A percentile compares a stretch with the other conserved stretches of the same genome.
These are phyloP conservation scores for Lynx canadensis DNA, from an alignment of 2,113 vertebrate species.

Conservation along the genomic window DNA sequence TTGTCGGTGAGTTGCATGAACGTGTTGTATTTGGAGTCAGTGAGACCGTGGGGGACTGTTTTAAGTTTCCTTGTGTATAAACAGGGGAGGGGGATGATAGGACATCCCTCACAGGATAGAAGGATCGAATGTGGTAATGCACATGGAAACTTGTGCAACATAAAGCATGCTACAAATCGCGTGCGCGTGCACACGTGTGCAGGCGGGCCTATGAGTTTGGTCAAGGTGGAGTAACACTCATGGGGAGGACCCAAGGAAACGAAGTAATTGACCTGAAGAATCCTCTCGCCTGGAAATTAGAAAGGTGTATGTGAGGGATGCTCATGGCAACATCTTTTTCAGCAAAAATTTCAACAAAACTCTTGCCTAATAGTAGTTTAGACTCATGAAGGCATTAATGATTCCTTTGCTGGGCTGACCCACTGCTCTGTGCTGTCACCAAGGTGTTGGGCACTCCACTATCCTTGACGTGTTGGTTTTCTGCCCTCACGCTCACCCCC, in stretches of 20 bases:
- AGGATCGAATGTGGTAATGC: not conserved
- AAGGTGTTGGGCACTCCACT: not conserved
- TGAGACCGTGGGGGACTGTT: not conserved
- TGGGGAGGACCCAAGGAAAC: not conserved
- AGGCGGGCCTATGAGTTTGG: not conserved
- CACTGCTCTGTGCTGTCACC: not conserved
- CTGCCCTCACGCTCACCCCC: not conserved
- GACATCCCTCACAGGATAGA: not conserved
- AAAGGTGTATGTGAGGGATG: not conserved
- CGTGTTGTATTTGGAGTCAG: not conserved
- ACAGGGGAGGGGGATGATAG: not conserved
- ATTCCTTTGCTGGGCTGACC: not conserved
- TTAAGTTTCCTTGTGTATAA: not conserved
- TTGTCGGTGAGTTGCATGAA: not conserved
- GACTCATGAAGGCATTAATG: not conserved
- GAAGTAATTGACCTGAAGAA: not conserved
- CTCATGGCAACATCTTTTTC: not conserved
- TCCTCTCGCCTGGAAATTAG: constrained; percentile 19
- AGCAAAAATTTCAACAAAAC: not conserved
- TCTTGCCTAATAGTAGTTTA: not conserved
- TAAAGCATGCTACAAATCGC: not conserved
- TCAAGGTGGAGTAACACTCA: not conserved
- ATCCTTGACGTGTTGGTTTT: not conserved
- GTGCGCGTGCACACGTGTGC: not conserved
- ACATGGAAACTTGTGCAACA: not conserved